Base-by-base conservation (phyloP, 2,888 invertebrate genomes). In the Lepidochitona cinerea region DNA sequence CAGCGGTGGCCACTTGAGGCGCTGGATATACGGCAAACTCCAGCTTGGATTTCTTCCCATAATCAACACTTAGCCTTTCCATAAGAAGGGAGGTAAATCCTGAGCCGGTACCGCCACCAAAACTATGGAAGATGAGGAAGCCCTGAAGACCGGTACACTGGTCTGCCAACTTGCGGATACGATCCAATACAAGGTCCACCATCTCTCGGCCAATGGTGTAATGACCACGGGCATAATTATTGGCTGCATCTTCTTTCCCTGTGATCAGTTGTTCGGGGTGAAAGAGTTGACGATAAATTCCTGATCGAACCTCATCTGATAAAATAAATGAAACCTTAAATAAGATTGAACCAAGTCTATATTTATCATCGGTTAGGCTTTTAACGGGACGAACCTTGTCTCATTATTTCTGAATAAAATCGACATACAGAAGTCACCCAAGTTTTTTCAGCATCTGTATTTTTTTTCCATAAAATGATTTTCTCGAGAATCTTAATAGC, bases 1-100 rank as follows among this genome's bases (percentile, higher is more conserved):
- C 96, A 0, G 97, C 85, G n/a, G 85, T 85, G 23, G 84, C 77
- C 18, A 85, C 81, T 76, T 86, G 85, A 0, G 96, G 96, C 12
- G 96, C 96, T 5, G 96, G 96, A 89, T 96, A 97, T 71, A 96
- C 94, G n/a, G 95, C 94, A 90, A 96, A 96, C 76, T 88, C 87
- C 49, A 49, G 7, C 49, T 49, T 49, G 7, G 49, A 49, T 7
- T 49, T 49, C 49, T 49, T 49, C 1, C 88, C 84, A 87, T 94
- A 96, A 79, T 94, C 94, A 35, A 91, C 91, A 1, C 89, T 86
- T 0, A 96, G 89, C 33, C 91, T 85, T 83, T 96, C 95, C 79
- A 95, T 91, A 35, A 96, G 92, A 65, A 96, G 92, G 0, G 96
- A 95, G 0, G 96, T 95, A 89, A 81, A 83, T 9, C 95, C 76